Conservation (phyloP, 2,797 vertebrate genomes). For the Nyctalus aviator region DNA sequence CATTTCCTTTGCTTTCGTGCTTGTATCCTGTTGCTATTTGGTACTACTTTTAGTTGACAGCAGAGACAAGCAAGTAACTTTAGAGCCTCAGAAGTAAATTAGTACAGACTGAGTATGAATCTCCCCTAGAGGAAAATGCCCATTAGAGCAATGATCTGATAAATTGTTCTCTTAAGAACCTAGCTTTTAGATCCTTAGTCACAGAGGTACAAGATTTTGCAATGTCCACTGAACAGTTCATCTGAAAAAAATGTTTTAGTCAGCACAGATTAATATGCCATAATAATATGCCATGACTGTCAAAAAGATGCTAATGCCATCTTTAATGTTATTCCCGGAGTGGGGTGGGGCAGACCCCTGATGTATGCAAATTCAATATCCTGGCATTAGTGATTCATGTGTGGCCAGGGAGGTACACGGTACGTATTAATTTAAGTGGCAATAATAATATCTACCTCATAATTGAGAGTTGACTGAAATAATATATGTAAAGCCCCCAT, state of each 20-base stretch:
- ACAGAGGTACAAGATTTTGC: neutral
- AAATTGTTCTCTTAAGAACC: slow-evolving; percentile 62
- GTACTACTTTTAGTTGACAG: slow-evolving; percentile 47
- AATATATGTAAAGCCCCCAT: neutral
- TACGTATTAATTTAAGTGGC: neutral
- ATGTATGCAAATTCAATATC: neutral
- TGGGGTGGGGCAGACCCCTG: neutral
- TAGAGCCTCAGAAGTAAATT: slow-evolving; percentile 65
- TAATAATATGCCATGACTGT: neutral
- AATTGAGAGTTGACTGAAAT: slow-evolving; percentile 32
- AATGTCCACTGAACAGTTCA: neutral
- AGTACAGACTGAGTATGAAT: slow-evolving; percentile 59
- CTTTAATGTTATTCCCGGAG: slow-evolving; percentile 38
- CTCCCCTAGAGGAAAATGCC: slow-evolving; percentile 30
- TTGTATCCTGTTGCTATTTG: slow-evolving; percentile 14
- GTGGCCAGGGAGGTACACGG: slow-evolving; percentile 28
- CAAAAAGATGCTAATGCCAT: slow-evolving; percentile 41
- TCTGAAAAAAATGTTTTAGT: slow-evolving; percentile 53
- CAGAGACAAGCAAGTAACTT: slow-evolving; percentile 53
- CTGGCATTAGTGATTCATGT: slow-evolving; percentile 36
- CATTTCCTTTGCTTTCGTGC: slow-evolving; percentile 18
- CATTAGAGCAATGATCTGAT: slow-evolving; percentile 56
- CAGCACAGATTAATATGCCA: neutral
- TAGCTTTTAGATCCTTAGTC: slow-evolving; percentile 52
- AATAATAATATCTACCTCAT: neutral